Percentiles rank a stretch among this genome's conserved stretches.
Evolutionary conservation across 1,140 invertebrate genomes (phyloP).

Genomic region (Yoshiicerus persimilis): DNA sequence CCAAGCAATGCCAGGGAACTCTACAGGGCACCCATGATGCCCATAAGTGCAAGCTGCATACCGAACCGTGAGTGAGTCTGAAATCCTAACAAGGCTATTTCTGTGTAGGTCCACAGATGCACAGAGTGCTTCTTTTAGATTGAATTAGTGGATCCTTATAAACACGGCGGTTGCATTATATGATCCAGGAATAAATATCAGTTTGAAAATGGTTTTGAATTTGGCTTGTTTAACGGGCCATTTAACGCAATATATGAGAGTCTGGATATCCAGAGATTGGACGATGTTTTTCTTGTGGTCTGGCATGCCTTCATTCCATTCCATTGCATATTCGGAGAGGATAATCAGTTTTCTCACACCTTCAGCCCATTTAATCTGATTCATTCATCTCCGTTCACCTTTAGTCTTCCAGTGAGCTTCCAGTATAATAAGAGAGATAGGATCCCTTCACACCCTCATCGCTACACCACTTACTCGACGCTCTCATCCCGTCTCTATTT

Average conservation of each 20-base stretch:
- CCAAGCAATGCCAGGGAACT: neutral
- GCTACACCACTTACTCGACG: neutral
- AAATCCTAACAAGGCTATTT: too few relatives aligned
- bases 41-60: neutral
- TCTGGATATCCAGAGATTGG: neutral
- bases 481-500: neutral
- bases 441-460: neutral
- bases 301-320: constrained; percentile 11
- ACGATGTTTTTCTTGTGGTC: neutral
- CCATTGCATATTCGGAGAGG: constrained; percentile 38
- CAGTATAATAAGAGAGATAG: neutral
- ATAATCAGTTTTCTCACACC: constrained; percentile 45
- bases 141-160: neutral
- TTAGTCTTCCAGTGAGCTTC: neutral
- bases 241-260: neutral
- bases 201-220: neutral
- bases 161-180: neutral
- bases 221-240: neutral
- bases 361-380: constrained; percentile 36
- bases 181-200: neutral
- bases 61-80: neutral
- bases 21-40: neutral
- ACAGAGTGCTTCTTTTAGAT: neutral
- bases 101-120: too few relatives aligned
- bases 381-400: constrained; percentile 36